Conservation (phyloP, 2,888 invertebrate genomes). For the Rhyacophila evoluta region DNA sequence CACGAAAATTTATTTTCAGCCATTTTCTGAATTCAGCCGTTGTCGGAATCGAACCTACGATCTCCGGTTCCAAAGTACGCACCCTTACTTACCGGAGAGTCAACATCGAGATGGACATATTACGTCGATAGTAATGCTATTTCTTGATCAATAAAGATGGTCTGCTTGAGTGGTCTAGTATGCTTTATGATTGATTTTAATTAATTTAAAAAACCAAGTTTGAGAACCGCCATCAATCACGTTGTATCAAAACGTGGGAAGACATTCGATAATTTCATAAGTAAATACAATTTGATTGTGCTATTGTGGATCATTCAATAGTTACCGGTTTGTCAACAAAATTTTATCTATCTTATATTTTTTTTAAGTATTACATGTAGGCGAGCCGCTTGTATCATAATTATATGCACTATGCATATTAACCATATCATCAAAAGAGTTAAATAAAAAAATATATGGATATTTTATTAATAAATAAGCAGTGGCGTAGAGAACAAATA, state of each 20-base stretch:
- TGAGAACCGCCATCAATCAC: not conserved
- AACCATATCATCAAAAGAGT: not conserved
- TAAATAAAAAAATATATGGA: not conserved
- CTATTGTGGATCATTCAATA: not conserved
- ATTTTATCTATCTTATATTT: not conserved
- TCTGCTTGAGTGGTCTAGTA: too few species aligned
- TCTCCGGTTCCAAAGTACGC: too few species aligned
- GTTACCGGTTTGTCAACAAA: not conserved
- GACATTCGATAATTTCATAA: not conserved
- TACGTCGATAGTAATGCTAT: too few species aligned
- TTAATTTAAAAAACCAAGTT: not conserved
- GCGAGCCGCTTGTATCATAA: too few species aligned
- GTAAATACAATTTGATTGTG: not conserved
- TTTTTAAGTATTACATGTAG: not conserved
- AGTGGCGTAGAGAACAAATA: too few species aligned
- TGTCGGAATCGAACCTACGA: too few species aligned
- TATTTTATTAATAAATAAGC: too few species aligned
- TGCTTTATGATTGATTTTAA: too few species aligned
- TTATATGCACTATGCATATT: not conserved
- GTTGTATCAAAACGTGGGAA: not conserved
- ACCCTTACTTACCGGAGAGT: too few species aligned
- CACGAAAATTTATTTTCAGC: too few species aligned
- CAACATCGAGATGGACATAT: too few species aligned
- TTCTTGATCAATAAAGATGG: not conserved
- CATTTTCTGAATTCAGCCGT: too few species aligned